Conservation (phyloP, 1,140 invertebrate genomes). For the Nasonia vitripennis region DNA sequence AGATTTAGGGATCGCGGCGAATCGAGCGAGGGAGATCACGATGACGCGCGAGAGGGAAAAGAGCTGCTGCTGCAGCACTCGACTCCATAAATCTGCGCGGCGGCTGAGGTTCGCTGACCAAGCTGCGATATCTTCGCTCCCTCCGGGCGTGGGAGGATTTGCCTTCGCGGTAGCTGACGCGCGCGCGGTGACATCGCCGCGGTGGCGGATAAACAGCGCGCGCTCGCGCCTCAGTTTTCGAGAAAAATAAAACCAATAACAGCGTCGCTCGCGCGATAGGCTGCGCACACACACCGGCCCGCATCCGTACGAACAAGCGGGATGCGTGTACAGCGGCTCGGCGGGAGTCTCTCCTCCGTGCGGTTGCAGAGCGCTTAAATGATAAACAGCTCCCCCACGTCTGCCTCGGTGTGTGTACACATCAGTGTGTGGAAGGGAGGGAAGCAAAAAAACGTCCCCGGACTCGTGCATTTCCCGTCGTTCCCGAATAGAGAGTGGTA, state of each 20-base stretch:
- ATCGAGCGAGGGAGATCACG: conserved; percentile 42
- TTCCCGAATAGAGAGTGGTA: conserved; percentile 33
- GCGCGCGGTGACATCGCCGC: background rate
- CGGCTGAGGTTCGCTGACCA: conserved; percentile 5
- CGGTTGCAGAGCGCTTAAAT: conserved; percentile 14
- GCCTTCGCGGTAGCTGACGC: background rate
- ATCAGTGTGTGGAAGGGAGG: background rate
- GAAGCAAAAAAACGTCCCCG: background rate
- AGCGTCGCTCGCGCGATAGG: background rate
- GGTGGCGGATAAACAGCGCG: no score
- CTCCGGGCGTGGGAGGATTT: conserved; percentile 21
- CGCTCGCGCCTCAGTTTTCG: background rate
- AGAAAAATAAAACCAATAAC: background rate
- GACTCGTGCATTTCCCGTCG: conserved; percentile 28
- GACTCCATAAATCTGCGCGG: conserved; percentile 50
- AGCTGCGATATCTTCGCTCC: conserved; percentile 12
- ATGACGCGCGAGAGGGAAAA: conserved; percentile 44
- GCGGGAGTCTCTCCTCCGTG: background rate
- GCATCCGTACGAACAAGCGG: background rate
- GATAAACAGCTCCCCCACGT: conserved; percentile 37
- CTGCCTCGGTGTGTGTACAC: background rate
- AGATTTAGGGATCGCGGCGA: conserved; percentile 51
- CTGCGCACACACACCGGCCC: background rate
- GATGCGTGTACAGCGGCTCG: background rate
- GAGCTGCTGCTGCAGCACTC: background rate